Conservation (phyloP, 2,888 invertebrate genomes). For the Neocrepidodera transversa region DNA sequence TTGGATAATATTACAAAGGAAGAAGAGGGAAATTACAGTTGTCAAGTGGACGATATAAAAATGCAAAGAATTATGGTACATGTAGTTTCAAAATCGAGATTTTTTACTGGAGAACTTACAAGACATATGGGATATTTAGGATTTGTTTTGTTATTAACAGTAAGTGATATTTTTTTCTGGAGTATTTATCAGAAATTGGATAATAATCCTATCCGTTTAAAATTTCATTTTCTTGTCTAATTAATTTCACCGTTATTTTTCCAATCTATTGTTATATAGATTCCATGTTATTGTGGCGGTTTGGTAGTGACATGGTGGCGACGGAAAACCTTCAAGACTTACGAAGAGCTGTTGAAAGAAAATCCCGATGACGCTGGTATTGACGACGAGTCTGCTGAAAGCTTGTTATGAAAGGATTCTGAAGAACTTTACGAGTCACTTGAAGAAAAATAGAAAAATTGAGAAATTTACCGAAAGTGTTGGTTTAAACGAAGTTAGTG, state of each 20-base stretch:
- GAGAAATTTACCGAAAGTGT: not conserved
- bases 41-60: slow-evolving; percentile 68
- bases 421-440: not conserved
- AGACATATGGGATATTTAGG: slow-evolving; percentile 67
- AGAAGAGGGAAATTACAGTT: slow-evolving; percentile 75
- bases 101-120: slow-evolving; percentile 65
- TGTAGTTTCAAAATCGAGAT: slow-evolving; percentile 62
- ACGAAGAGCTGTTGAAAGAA: slow-evolving; percentile 49
- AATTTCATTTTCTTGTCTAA: too few relatives aligned
- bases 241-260: not conserved
- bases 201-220: too few relatives aligned
- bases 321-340: slow-evolving; percentile 58
- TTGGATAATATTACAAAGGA: slow-evolving; percentile 66
- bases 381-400: slow-evolving; percentile 6
- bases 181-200: too few relatives aligned
- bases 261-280: not conserved
- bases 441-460: not conserved
- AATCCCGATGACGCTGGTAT: slow-evolving; percentile 19
- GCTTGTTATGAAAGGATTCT: slow-evolving; percentile 2
- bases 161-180: too few relatives aligned
- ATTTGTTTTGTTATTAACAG: slow-evolving; percentile 65
- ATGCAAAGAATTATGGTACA: slow-evolving; percentile 64
- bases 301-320: slow-evolving; percentile 64
- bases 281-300: slow-evolving; percentile 65
- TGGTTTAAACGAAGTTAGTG: too few relatives aligned